Percentiles rank a stretch among this genome's conserved stretches.
These are phyloP conservation scores for Carlito syrichta DNA, from an alignment of 2,113 vertebrate species.

Conservation along the genomic window DNA sequence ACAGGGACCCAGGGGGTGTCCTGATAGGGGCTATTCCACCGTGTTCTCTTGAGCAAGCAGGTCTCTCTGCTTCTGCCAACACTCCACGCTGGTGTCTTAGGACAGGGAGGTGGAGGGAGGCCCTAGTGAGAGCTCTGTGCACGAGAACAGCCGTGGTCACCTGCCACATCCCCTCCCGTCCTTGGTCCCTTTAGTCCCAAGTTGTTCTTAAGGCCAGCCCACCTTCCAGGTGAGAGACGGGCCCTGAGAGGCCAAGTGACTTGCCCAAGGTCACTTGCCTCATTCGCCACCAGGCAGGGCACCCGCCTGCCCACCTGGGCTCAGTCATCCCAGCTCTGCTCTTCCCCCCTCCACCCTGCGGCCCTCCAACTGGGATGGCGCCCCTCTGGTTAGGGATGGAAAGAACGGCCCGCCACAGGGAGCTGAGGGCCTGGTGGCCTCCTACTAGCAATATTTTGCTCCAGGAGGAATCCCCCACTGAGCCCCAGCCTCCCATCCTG, in stretches of 20 bases:
- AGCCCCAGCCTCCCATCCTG: conserved; percentile 42
- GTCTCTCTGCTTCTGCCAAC: too few species aligned
- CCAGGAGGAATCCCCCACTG: conserved; percentile 58
- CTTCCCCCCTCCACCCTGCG: not conserved
- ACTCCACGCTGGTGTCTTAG: too few species aligned
- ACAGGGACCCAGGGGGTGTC: not conserved
- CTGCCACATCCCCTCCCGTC: not conserved
- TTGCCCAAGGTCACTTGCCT: not conserved
- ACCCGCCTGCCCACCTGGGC: fast-evolving
- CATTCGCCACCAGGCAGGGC: not conserved
- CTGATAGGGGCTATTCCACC: not conserved
- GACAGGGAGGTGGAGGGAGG: too few species aligned
- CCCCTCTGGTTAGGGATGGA: not conserved
- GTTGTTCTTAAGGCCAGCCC: fast-evolving
- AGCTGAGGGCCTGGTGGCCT: not conserved
- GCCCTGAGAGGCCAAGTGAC: not conserved
- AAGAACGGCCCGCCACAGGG: not conserved
- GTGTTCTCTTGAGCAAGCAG: not conserved
- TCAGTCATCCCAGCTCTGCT: not conserved
- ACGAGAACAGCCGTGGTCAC: too few species aligned
- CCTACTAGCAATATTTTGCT: conserved; percentile 36
- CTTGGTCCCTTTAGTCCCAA: not conserved
- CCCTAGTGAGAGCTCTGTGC: not conserved
- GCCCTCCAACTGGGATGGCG: not conserved
- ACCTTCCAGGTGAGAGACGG: not conserved